phyloP scores from a whole-genome alignment of 2,797 vertebrate species.

The Uromys caudimaculatus region DNA sequence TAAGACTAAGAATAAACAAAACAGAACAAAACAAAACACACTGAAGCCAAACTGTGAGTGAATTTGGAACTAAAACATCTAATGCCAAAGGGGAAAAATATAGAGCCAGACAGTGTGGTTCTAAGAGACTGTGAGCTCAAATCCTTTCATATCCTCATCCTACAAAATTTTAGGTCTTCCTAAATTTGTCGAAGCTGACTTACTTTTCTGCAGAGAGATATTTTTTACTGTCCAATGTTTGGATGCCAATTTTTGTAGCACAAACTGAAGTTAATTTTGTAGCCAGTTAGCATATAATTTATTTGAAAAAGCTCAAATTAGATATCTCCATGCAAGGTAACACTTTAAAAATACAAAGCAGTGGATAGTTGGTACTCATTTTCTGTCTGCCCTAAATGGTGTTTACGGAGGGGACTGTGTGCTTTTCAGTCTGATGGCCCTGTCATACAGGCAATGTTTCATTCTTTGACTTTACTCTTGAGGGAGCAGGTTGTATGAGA shows the following conservation, averaged over 20 bases:
- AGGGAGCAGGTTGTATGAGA: background rate
- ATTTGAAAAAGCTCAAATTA: slow-evolving; percentile 73
- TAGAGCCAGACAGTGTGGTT: background rate
- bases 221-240: slow-evolving; percentile 67
- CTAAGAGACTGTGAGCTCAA: background rate
- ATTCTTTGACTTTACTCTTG: background rate
- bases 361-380: slow-evolving; percentile 34
- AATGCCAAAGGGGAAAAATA: background rate
- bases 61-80: slow-evolving; percentile 15
- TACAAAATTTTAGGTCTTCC: slow-evolving; percentile 58
- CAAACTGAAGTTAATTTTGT: slow-evolving; percentile 73
- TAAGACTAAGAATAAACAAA: background rate
- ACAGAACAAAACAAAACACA: background rate
- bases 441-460: background rate
- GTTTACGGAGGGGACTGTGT: background rate
- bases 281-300: slow-evolving; percentile 72
- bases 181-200: slow-evolving; percentile 63
- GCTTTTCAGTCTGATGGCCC: background rate
- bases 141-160: background rate
- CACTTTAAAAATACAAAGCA: slow-evolving; percentile 67
- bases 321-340: slow-evolving; percentile 66
- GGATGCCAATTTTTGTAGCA: slow-evolving; percentile 68
- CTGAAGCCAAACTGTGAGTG: background rate
- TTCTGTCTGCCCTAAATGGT: background rate
- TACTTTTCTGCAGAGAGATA: slow-evolving; percentile 48